Base-by-base conservation (phyloP, 2,888 invertebrate species). In the Coleophora flavipennella region DNA sequence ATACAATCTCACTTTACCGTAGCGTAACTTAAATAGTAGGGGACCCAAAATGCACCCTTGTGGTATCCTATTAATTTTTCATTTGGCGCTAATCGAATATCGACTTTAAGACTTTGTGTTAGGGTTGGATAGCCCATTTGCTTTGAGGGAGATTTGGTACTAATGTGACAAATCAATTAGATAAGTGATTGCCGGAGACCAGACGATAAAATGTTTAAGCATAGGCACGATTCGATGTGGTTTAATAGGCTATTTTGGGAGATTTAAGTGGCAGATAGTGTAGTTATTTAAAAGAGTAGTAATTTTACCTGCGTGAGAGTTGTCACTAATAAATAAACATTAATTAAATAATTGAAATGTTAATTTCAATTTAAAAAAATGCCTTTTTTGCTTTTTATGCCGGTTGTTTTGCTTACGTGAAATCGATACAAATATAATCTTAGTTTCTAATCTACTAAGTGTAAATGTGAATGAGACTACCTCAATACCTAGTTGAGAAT, bases 121-220 rank as follows among this genome's bases (percentile, higher is more conserved):
- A 28, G 1, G 28, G 13, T 27, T 12, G 9, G 12, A 32, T 35
- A 10, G 26, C n/a, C n/a, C 6, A 20, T 20, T 13, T 35, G 27
- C 14, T n/a, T n/a, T 10, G 33, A n/a, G 32, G 33, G 33, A 11
- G 8, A 4, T 11, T n/a, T 34, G 14, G 38, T 11, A 28, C 38
- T 66, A 69, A 74, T 71, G 68, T 69, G 66, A 59, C 63, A 63
- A 72, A 75, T 75, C 76, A 74, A 79, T 81, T 80, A 20, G 20
- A 20, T 20, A 78, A 67, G 69, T 76, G 65, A 81, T 79, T 79
- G 76, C 50, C 54, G 33, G 2, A 12, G 25, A 40, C 34, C 35
- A 36, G 39, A 27, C 27, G 27, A 32, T 27, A 11, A 13, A 31
- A 39, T 34, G 31, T 25, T 13, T 13, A n/a, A 28, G 39, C 13